Conservation (phyloP, 2,797 vertebrate genomes). For the Enteromius anoplus region DNA sequence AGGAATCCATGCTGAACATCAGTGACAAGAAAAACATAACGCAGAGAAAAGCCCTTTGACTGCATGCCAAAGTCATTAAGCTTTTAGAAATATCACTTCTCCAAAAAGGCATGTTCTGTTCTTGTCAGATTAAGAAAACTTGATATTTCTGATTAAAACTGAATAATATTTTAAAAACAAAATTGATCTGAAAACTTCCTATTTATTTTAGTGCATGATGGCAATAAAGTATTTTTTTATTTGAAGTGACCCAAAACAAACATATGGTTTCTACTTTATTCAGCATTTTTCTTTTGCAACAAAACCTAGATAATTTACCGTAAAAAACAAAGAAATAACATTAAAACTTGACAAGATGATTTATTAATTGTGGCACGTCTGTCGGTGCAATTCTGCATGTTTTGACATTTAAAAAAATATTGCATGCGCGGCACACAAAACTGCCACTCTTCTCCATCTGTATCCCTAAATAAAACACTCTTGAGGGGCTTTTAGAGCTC, state of each 20-base stretch:
- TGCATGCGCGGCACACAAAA: conserved; percentile 30
- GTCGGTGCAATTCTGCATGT: neutral
- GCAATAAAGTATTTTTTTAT: neutral
- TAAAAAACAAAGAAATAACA: conserved; percentile 9
- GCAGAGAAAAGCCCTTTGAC: neutral
- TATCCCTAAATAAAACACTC: conserved; percentile 44
- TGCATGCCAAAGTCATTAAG: conserved; percentile 12
- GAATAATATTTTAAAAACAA: neutral
- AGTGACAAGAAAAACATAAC: neutral
- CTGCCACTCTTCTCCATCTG: conserved; percentile 27
- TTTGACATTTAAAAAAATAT: conserved; percentile 3
- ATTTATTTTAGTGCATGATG: neutral
- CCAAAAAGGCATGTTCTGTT: neutral
- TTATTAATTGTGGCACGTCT: neutral
- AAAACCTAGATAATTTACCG: neutral
- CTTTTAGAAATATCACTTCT: neutral
- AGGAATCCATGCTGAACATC: neutral
- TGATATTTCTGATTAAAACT: neutral
- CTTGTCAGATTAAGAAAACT: conserved; percentile 3
- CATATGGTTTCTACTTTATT: neutral
- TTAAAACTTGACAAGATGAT: neutral
- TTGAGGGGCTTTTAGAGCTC: conserved; percentile 44
- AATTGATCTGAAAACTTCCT: neutral
- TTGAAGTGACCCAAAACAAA: neutral
- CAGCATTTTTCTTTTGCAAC: neutral